A percentile compares a stretch with the other conserved stretches of the same genome.
These are phyloP conservation scores for Oscheius myriophilus DNA, from an alignment of 2,888 invertebrate species.

Conservation along the genomic window DNA sequence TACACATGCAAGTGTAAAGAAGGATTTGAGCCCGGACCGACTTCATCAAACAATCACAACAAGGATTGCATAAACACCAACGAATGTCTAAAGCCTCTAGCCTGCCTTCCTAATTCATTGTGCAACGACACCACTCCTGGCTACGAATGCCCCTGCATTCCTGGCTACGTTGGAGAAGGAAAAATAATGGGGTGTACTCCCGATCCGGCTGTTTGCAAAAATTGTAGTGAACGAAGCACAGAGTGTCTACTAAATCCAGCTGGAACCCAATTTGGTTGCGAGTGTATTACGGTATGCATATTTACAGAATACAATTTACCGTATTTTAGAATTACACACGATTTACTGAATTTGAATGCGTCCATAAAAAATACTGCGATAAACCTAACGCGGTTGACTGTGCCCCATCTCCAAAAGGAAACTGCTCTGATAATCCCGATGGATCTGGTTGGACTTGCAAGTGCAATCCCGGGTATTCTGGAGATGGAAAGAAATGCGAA, in stretches of 20 bases:
- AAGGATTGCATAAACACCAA: conserved; percentile 56
- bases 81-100: conserved; percentile 43
- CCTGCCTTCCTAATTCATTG: conserved; percentile 48
- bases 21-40: conserved; percentile 55
- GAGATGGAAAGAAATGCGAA: conserved; percentile 52
- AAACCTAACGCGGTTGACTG: conserved; percentile 9
- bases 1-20: conserved; percentile 62
- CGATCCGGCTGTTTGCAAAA: conserved; percentile 29
- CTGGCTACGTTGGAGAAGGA: conserved; percentile 61
- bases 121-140: conserved; percentile 60
- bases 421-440: conserved; percentile 20
- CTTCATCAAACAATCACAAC: not conserved
- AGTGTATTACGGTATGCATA: conserved; percentile 8
- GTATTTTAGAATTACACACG: conserved; percentile 13
- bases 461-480: conserved; percentile 62
- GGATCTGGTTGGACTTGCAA: conserved; percentile 55
- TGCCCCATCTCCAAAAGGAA: conserved; percentile 16
- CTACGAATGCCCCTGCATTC: conserved; percentile 60
- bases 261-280: conserved; percentile 7
- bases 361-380: conserved; percentile 21
- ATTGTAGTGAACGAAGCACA: conserved; percentile 5
- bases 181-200: conserved; percentile 48
- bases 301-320: too few relatives aligned
- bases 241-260: conserved; percentile 1
- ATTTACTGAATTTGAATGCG: conserved; percentile 4